phyloP scores from a whole-genome alignment of 2,797 vertebrate species.

The Sebastes baramenuke region DNA sequence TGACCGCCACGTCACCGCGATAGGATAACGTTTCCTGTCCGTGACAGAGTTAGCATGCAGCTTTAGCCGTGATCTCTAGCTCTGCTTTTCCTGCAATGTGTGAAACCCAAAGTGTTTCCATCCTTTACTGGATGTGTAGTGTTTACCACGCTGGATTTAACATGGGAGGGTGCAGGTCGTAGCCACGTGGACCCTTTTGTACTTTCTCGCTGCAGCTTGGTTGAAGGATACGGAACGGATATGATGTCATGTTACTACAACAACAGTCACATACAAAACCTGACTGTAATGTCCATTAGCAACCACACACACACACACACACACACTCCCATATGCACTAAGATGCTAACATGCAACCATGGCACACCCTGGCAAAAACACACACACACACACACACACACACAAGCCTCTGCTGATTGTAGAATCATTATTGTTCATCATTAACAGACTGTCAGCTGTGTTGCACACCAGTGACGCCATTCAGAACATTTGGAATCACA shows the following conservation, averaged over 20 bases:
- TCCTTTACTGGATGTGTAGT: no score
- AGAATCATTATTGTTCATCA: not conserved
- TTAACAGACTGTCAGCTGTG: not conserved
- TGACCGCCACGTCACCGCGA: accelerated
- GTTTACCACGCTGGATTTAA: no score
- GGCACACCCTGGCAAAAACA: not conserved
- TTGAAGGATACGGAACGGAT: no score
- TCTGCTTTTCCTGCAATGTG: no score
- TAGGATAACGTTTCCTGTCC: no score
- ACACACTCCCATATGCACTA: not conserved
- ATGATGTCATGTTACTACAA: no score
- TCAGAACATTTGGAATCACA: slow-evolving; percentile 29
- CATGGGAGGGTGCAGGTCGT: no score
- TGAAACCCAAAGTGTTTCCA: no score
- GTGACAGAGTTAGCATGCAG: no score
- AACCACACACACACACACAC: not conserved
- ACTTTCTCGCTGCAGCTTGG: no score
- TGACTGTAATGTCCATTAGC: not conserved
- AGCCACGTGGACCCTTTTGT: no score
- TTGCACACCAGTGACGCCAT: slow-evolving; percentile 9
- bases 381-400: not conserved
- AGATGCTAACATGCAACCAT: not conserved
- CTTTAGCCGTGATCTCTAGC: no score
- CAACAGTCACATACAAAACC: not conserved
- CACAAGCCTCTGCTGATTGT: not conserved